phyloP scores from a whole-genome alignment of 2,888 invertebrate species.

The Diabrotica balteata region DNA sequence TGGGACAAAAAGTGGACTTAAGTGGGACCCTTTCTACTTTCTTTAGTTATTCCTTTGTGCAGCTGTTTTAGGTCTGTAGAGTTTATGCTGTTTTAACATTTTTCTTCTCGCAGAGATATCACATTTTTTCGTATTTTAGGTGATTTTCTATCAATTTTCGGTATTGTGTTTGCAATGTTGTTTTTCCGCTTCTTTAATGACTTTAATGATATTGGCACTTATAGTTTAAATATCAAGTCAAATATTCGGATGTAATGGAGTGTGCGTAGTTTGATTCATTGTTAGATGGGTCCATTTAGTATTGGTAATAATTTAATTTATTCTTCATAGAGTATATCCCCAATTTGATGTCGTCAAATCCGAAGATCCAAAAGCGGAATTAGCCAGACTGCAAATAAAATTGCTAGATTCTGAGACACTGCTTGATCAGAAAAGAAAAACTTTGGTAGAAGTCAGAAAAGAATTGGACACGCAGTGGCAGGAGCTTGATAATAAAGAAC shows the following conservation, averaged over 20 bases:
- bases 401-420: conserved; percentile 35
- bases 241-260: too few relatives aligned
- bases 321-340: conserved; percentile 30
- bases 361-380: conserved; percentile 30
- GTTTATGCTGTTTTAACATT: background rate
- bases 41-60: background rate
- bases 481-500: conserved; percentile 38
- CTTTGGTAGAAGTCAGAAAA: conserved; percentile 18
- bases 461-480: conserved; percentile 38
- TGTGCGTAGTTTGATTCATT: too few relatives aligned
- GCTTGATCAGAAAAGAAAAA: conserved; percentile 27
- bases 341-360: conserved; percentile 37
- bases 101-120: background rate
- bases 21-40: too few relatives aligned
- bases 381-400: conserved; percentile 32
- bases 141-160: too few relatives aligned
- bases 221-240: too few relatives aligned
- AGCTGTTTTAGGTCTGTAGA: background rate
- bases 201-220: too few relatives aligned
- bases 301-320: too few relatives aligned
- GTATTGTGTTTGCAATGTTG: too few relatives aligned
- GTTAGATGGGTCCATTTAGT: too few relatives aligned
- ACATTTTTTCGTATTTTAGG: too few relatives aligned
- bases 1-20: too few relatives aligned
- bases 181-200: too few relatives aligned